Evolutionary conservation across 2,888 invertebrate genomes (phyloP), one percentile per base, ranked within the genome.

Genomic region (Epinotia brunnichana): DNA sequence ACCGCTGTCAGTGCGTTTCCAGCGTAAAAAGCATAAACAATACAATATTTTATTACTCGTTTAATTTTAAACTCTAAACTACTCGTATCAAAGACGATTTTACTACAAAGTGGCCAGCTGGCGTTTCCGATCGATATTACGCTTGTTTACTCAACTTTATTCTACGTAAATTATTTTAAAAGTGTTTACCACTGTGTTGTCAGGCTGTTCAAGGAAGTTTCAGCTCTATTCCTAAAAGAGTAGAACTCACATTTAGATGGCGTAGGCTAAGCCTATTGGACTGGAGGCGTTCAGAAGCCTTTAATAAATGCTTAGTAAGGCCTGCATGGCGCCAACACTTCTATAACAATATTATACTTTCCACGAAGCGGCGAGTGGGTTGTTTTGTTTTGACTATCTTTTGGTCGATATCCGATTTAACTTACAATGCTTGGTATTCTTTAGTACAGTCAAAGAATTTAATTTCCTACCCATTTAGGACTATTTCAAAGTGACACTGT

Each of bases 61-160:
- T 64, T 19, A 21, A 54, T 19, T 54, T 29, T 54, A 54, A 64
- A 53, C 53, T 56, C 39, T 66, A 66, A 39, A n/a, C 21, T 10
- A 21, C 15, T 41, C n/a, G n/a, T 0, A 41, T 41, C 66, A 56
- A 56, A 56, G 39, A 24, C 41, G 10, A 24, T 17, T 56, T 41
- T 66, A 64, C 21, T 19, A 21, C 53, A 24, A 41, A n/a, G 0
- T 24, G n/a, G 15, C 39, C 64, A 64, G 29, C 57, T 24, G 19
- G 35, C 15, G 15, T 24, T 39, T 29, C 24, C 64, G 59, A 70
- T 70, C 70, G 59, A 70, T 70, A 66, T 4, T 17, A 70, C 41
- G 39, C 70, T 64, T 70, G 70, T 70, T 66, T 60, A 66, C 64
- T 29, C 29, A 57, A 35, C 64, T 64, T 66, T 51, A 70, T 70